Evolutionary conservation across 2,797 vertebrate genomes (phyloP), one percentile per base, ranked within the genome.

Genomic region (Masticophis lateralis): DNA sequence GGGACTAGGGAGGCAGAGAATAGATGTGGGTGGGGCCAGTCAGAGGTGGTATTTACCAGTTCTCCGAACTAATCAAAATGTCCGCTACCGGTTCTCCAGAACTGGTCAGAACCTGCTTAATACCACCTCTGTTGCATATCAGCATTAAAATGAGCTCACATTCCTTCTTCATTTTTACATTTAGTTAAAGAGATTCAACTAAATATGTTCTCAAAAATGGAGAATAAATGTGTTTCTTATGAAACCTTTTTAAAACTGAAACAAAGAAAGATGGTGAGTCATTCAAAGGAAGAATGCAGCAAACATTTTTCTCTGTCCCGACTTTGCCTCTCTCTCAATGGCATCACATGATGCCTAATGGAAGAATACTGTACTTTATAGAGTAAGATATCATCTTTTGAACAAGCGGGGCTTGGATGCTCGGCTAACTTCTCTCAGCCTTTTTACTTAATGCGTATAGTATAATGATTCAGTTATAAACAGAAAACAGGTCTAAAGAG

Each of bases 141-240:
- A 97, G 92, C 96, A 96, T 96, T 94, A 95, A 97, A 97, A 92
- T 93, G 94, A 96, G 95, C 60, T 60, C 94, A 4, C 8, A 43
- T 83, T 20, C 74, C 37, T 43, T 43, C 74, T 95, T 63, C 9
- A 1, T 93, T 95, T 94, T 94, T 97, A 96, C 95, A 96, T 93
- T 95, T 94, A 90, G 92, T 97, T 97, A 95, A 95, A 51, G 96
- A 94, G 32, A 94, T 92, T 93, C 86, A 96, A 95, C 5, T 86
- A 91, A 96, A 79, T 96, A 91, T 86, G 91, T 96, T 97, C 97
- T 96, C 92, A 95, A 93, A 96, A 96, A 94, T 92, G 95, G 96
- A 94, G 92, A 96, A 95, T 94, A 94, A 97, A 96, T 96, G 95
- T 97, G 47, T 0, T 11, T 94, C 93, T 94, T 97, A 94, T 96